A percentile compares a stretch with the other conserved stretches of the same genome.
Evolutionary conservation across 2,113 vertebrate species (phyloP).

Genomic region (Redunca redunca): DNA sequence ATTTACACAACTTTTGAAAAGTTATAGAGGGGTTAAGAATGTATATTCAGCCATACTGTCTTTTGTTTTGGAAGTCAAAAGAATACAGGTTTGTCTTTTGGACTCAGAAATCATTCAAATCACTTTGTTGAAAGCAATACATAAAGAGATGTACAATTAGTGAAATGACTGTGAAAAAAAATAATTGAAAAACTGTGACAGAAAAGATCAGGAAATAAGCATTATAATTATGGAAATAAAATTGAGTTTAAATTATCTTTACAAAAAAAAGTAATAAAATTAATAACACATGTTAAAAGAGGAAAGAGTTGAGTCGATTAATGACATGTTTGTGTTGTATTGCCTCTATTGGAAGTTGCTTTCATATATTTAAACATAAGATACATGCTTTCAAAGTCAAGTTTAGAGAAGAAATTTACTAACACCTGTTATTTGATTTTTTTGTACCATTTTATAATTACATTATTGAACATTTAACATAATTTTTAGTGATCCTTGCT

Average conservation of each 20-base stretch:
- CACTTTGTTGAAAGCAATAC: not conserved
- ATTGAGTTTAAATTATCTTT: not conserved
- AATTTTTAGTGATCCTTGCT: not conserved
- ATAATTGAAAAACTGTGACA: not conserved
- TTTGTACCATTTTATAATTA: not conserved
- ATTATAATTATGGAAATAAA: not conserved
- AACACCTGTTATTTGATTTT: too few species aligned
- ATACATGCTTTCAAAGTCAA: not conserved
- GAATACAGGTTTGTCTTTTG: not conserved
- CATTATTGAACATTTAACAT: not conserved
- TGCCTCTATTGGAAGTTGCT: not conserved
- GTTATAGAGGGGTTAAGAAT: not conserved
- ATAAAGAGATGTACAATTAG: not conserved
- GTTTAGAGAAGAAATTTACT: not conserved
- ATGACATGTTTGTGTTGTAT: not conserved
- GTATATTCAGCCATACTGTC: not conserved
- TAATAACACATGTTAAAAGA: not conserved
- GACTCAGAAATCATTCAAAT: not conserved
- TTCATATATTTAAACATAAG: not conserved
- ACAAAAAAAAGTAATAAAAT: not conserved
- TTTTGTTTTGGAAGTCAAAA: not conserved
- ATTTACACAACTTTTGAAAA: not conserved
- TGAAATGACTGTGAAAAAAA: not conserved
- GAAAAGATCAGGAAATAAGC: not conserved
- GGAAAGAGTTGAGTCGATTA: not conserved